These are phyloP conservation scores for Axis porcinus DNA, from an alignment of 2,113 vertebrate genomes.

Conservation along the genomic window DNA sequence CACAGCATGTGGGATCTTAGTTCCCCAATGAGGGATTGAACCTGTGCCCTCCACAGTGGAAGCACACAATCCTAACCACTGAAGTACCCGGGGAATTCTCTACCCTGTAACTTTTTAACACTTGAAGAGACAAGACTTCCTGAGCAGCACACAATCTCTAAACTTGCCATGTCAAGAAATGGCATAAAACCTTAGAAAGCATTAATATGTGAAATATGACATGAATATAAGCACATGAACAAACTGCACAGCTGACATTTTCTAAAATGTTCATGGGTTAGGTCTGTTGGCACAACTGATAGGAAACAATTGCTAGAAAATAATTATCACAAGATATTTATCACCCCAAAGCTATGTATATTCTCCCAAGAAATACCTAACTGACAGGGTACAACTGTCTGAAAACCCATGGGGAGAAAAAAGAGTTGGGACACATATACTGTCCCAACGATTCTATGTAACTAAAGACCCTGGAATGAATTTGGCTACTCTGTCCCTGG, in stretches of 20 bases:
- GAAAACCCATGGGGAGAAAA: background rate
- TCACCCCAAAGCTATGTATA: background rate
- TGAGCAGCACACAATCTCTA: background rate
- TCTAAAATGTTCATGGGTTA: background rate
- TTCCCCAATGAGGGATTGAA: background rate
- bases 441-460: background rate
- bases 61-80: background rate
- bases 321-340: background rate
- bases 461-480: background rate
- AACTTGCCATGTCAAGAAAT: background rate
- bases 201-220: background rate
- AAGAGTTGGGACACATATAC: background rate
- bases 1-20: background rate
- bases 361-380: background rate
- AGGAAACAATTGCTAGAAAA: background rate
- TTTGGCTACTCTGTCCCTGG: background rate
- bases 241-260: background rate
- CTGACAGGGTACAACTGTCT: background rate
- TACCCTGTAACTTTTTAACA: background rate
- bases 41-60: accelerated
- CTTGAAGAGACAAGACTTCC: background rate
- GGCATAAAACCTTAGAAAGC: background rate
- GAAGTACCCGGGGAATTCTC: background rate
- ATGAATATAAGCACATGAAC: background rate
- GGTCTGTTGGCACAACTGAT: background rate